Evolutionary conservation across 2,797 vertebrate species (phyloP).

Genomic region (Gila robusta): DNA sequence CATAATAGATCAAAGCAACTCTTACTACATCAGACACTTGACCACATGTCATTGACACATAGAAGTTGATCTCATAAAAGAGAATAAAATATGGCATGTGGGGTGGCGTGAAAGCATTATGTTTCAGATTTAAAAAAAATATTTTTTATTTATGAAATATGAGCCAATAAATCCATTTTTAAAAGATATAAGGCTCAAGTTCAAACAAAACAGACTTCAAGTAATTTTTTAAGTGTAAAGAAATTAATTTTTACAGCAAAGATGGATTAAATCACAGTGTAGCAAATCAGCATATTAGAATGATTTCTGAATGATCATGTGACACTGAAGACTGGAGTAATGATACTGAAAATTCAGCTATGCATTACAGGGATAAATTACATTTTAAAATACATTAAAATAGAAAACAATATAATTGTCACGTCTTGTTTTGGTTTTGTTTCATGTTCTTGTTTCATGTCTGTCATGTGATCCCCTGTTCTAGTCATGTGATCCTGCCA

Average conservation of each 20-base stretch:
- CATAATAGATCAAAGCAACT: conserved; percentile 33
- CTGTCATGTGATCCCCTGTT: too few relatives aligned
- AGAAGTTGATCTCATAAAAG: conserved; percentile 5
- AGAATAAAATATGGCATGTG: neutral
- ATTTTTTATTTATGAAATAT: neutral
- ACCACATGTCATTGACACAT: conserved; percentile 31
- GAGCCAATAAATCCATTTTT: neutral
- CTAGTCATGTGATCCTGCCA: too few relatives aligned
- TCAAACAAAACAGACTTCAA: neutral
- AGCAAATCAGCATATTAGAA: too few relatives aligned
- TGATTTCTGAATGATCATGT: too few relatives aligned
- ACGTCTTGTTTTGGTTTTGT: too few relatives aligned
- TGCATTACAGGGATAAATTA: neutral
- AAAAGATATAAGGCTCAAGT: neutral
- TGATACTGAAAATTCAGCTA: neutral
- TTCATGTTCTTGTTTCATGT: too few relatives aligned
- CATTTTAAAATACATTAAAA: too few relatives aligned
- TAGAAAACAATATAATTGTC: too few relatives aligned
- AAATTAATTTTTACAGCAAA: neutral
- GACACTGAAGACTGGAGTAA: too few relatives aligned
- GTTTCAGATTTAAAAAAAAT: neutral
- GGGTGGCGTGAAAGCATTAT: neutral
- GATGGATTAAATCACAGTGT: too few relatives aligned
- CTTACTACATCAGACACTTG: conserved; percentile 16
- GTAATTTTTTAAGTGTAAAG: neutral